A percentile compares a stretch with the other conserved stretches of the same genome.
Conservation (phyloP, 2,113 vertebrate species). For the Phyllopteryx taeniolatus region DNA sequence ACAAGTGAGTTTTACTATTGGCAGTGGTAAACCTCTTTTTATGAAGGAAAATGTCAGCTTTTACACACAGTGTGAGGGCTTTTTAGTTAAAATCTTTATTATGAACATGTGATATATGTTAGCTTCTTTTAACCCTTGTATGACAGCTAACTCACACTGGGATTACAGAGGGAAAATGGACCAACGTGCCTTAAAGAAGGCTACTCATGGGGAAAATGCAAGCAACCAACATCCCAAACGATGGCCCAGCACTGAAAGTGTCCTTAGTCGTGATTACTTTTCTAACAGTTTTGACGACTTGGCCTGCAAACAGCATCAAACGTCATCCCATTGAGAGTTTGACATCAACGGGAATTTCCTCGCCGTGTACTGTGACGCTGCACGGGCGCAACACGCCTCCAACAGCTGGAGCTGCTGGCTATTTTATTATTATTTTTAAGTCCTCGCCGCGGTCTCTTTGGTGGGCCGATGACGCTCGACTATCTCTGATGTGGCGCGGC, state of each 20-base stretch:
- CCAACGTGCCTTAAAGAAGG: too few relatives aligned
- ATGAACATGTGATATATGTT: too few relatives aligned
- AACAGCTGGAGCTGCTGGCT: conserved; percentile 40
- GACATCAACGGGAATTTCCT: conserved; percentile 41
- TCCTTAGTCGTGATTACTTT: conserved; percentile 63
- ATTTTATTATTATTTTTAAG: conserved; percentile 21
- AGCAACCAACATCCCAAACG: conserved; percentile 68
- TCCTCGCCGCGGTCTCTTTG: conserved; percentile 49
- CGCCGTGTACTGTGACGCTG: conserved; percentile 41
- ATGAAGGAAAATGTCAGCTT: too few relatives aligned
- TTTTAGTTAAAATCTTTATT: too few relatives aligned
- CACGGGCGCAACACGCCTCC: conserved; percentile 42
- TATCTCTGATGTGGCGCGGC: conserved; percentile 42
- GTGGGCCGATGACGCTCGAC: conserved; percentile 44
- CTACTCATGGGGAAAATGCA: conserved; percentile 5
- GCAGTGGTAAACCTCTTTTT: too few relatives aligned
- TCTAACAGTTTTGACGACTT: conserved; percentile 31
- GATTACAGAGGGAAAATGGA: too few relatives aligned
- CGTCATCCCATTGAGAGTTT: conserved; percentile 44
- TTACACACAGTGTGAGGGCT: too few relatives aligned
- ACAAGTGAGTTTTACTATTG: too few relatives aligned
- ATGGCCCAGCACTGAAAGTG: conserved; percentile 55
- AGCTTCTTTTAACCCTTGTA: too few relatives aligned
- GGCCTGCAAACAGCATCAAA: conserved; percentile 59
- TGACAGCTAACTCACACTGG: too few relatives aligned